phyloP scores from a whole-genome alignment of 2,113 vertebrate genomes.

The Terrapene triunguis region DNA sequence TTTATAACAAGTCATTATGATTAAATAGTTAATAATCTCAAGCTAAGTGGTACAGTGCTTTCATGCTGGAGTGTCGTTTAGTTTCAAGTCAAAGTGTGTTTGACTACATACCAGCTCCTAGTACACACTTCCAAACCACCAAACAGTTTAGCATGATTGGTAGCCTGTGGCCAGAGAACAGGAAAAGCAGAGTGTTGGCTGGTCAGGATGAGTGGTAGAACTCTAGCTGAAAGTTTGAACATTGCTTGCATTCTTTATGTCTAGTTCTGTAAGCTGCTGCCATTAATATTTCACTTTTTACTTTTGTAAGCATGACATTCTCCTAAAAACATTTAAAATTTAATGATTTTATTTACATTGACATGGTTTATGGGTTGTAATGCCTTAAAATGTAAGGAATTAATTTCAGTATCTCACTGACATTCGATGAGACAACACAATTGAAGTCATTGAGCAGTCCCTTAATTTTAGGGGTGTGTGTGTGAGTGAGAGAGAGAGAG shows the following conservation, averaged over 20 bases:
- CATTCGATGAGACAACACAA: not conserved
- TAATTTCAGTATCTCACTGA: not conserved
- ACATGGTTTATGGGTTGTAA: not conserved
- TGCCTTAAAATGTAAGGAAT: not conserved
- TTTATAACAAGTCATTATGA: slow-evolving; percentile 57
- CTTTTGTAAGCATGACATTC: not conserved
- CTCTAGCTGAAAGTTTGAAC: not conserved
- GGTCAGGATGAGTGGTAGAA: not conserved
- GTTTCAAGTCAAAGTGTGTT: slow-evolving; percentile 60
- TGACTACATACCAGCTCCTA: slow-evolving; percentile 52
- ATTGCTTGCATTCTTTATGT: not conserved
- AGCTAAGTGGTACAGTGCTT: slow-evolving; percentile 36
- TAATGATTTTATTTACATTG: not conserved
- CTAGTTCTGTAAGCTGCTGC: not conserved
- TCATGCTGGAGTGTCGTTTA: slow-evolving; percentile 24
- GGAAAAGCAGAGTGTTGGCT: not conserved
- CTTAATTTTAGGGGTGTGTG: not conserved
- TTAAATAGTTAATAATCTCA: not conserved
- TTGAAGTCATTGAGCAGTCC: not conserved
- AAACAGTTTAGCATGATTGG: not conserved
- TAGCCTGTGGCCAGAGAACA: not conserved
- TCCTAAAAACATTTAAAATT: not conserved
- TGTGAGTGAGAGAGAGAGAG: not conserved
- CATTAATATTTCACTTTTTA: not conserved
- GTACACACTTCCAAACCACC: slow-evolving; percentile 33